Evolutionary conservation across 2,888 invertebrate genomes (phyloP).

Genomic region (Cephonodes hylas): DNA sequence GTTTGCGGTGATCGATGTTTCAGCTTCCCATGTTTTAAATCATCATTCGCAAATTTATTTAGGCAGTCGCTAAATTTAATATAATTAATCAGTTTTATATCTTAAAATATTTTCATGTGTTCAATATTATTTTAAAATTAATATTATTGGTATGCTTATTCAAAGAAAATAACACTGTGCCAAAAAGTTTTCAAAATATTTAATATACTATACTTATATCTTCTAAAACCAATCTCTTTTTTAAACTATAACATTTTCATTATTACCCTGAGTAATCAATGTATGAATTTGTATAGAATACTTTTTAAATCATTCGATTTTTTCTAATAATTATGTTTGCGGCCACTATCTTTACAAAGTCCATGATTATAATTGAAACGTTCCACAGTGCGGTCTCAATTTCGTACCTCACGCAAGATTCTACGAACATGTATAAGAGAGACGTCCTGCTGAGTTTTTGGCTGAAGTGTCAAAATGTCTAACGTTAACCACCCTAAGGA

Average conservation of each 20-base stretch:
- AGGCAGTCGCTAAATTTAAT: neutral
- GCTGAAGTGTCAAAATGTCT: constrained; percentile 79
- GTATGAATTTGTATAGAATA: no score
- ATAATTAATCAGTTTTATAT: neutral
- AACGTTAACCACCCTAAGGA: constrained; percentile 58
- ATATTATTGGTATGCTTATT: no score
- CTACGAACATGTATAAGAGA: constrained; percentile 67
- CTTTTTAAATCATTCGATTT: no score
- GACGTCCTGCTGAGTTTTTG: constrained; percentile 72
- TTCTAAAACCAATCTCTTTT: no score
- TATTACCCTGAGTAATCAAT: no score
- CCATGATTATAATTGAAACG: constrained; percentile 56
- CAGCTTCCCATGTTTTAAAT: neutral
- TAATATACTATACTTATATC: no score
- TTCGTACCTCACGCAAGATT: constrained; percentile 66
- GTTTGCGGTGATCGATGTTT: neutral
- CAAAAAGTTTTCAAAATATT: no score
- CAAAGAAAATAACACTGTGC: no score
- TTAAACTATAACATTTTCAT: neutral
- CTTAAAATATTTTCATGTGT: no score
- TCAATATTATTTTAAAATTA: no score
- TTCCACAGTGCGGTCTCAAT: constrained; percentile 63
- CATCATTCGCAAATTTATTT: neutral
- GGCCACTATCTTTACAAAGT: neutral
- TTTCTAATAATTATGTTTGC: neutral